These are phyloP conservation scores for Cyclophora punctaria DNA, from an alignment of 2,888 invertebrate species.

Conservation along the genomic window DNA sequence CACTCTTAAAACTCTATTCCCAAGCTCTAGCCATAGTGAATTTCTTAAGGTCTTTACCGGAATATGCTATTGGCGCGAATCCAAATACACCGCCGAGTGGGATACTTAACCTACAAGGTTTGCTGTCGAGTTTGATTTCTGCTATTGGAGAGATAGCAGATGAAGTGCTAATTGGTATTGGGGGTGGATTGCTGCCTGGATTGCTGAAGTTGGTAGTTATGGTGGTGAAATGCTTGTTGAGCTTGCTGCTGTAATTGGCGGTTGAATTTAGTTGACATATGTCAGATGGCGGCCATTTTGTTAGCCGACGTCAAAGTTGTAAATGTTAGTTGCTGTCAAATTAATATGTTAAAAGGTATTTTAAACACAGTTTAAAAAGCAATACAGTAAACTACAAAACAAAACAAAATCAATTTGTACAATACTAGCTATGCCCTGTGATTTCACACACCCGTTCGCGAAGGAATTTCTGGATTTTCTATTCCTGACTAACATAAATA, in stretches of 20 bases:
- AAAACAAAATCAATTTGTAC: too few relatives aligned
- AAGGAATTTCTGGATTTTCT: too few relatives aligned
- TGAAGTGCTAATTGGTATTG: slow-evolving; percentile 48
- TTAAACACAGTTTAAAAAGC: too few relatives aligned
- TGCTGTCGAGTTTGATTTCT: slow-evolving; percentile 43
- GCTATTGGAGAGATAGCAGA: slow-evolving; percentile 50
- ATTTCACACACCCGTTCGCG: too few relatives aligned
- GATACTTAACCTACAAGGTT: slow-evolving; percentile 43
- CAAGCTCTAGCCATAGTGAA: slow-evolving; percentile 65
- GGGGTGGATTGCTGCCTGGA: slow-evolving; percentile 56
- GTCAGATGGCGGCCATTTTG: too few relatives aligned
- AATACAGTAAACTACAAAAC: too few relatives aligned
- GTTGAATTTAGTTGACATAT: too few relatives aligned
- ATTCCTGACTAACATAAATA: too few relatives aligned
- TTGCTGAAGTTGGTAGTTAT: slow-evolving; percentile 51
- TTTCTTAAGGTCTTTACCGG: slow-evolving; percentile 51
- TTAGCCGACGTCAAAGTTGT: too few relatives aligned
- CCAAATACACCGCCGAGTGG: slow-evolving; percentile 43
- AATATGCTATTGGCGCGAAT: slow-evolving; percentile 57
- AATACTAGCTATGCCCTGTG: too few relatives aligned
- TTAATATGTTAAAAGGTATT: too few relatives aligned
- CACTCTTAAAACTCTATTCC: slow-evolving; percentile 56
- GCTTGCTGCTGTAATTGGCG: slow-evolving; percentile 35
- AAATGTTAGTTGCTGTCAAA: too few relatives aligned
- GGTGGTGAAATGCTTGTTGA: slow-evolving; percentile 46